Evolutionary conservation across 2,113 vertebrate genomes (phyloP).

Genomic region (Todiramphus saurophagus): DNA sequence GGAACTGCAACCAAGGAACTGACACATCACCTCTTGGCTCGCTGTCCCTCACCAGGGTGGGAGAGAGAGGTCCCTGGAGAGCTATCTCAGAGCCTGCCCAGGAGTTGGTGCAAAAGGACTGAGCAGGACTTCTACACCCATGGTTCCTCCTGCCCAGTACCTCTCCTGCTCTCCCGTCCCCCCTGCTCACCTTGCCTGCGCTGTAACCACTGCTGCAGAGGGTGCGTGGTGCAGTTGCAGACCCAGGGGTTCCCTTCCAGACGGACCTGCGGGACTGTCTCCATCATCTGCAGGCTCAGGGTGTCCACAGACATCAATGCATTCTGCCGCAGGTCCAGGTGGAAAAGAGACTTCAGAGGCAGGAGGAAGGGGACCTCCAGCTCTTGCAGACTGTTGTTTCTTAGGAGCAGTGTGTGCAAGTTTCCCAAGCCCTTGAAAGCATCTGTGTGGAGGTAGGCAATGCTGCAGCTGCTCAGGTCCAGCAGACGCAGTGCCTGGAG

Average conservation of each 20-base stretch:
- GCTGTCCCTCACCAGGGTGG: neutral
- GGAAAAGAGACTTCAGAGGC: slow-evolving; percentile 17
- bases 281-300: slow-evolving; percentile 2
- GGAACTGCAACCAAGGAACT: neutral
- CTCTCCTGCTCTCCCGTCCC: neutral
- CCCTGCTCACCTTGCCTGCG: neutral
- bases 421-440: slow-evolving; percentile 58
- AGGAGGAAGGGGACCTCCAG: slow-evolving; percentile 2
- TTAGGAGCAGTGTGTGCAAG: slow-evolving; percentile 61
- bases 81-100: neutral
- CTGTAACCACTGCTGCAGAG: slow-evolving; percentile 39
- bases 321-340: slow-evolving; percentile 62
- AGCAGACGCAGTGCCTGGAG: slow-evolving; percentile 33
- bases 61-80: neutral
- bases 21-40: neutral
- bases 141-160: rapidly evolving
- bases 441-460: slow-evolving; percentile 37
- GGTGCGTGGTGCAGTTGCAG: rapidly evolving
- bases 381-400: slow-evolving; percentile 50
- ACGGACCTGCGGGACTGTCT: neutral
- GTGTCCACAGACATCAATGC: neutral
- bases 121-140: rapidly evolving
- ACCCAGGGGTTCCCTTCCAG: slow-evolving; percentile 44
- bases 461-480: slow-evolving; percentile 69
- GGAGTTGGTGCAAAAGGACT: neutral